Conservation (phyloP, 2,797 vertebrate species). For the Muscicapa striata region DNA sequence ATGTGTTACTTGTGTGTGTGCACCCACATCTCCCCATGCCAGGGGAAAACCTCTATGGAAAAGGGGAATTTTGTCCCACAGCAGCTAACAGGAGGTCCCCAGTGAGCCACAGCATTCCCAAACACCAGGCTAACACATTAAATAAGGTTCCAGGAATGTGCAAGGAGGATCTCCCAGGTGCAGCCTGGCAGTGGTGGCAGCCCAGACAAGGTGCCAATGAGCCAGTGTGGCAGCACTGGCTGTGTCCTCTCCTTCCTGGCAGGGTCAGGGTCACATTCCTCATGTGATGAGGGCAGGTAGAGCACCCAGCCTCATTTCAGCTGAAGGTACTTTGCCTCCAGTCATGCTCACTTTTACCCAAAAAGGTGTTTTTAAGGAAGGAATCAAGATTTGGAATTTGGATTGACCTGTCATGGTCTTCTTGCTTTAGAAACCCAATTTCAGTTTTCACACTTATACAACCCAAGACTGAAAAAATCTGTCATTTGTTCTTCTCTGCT, state of each 20-base stretch:
- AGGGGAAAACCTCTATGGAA: not conserved
- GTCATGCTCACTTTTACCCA: not conserved
- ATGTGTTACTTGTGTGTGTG: fast-evolving
- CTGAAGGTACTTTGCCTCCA: not conserved
- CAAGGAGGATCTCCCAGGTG: not conserved
- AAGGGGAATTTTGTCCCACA: not conserved
- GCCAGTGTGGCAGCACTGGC: fast-evolving
- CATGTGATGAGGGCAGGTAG: fast-evolving
- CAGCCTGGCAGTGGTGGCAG: fast-evolving
- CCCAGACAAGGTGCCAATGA: fast-evolving
- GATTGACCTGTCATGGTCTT: not conserved
- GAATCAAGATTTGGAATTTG: not conserved
- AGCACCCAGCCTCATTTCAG: not conserved
- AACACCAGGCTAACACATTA: too few species aligned
- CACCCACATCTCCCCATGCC: fast-evolving
- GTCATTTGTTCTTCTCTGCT: not conserved
- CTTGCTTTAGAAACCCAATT: not conserved
- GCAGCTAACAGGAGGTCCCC: not conserved
- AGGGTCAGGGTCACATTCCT: not conserved
- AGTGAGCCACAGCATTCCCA: not conserved
- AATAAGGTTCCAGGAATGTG: not conserved
- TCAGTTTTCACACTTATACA: not conserved
- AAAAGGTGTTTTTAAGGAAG: not conserved
- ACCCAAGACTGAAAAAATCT: not conserved
- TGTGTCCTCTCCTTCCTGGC: not conserved